Evolutionary conservation across 2,113 vertebrate genomes (phyloP).

Genomic region (Hyperoodon ampullatus): DNA sequence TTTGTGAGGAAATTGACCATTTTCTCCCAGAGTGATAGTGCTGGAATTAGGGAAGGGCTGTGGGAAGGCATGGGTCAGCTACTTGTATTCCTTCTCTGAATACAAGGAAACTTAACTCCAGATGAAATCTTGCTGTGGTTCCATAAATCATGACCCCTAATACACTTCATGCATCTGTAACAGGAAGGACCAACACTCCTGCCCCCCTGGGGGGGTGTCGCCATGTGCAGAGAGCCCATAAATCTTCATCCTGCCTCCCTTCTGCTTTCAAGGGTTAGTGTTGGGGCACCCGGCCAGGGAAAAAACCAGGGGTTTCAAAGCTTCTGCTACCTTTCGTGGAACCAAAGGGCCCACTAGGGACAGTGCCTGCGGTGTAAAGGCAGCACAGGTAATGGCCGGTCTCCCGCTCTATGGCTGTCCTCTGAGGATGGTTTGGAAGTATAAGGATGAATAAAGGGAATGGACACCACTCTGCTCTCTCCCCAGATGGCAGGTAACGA

Average conservation of each 20-base stretch:
- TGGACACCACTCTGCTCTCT: background rate
- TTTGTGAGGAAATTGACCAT: background rate
- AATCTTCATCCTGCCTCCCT: background rate
- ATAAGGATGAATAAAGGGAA: background rate
- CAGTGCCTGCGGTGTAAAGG: background rate
- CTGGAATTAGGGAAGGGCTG: background rate
- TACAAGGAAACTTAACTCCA: conserved; percentile 33
- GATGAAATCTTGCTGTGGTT: background rate
- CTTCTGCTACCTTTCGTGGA: background rate
- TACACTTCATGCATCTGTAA: background rate
- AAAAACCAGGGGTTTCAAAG: background rate
- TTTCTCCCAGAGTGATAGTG: background rate
- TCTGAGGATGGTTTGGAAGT: background rate
- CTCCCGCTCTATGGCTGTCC: background rate
- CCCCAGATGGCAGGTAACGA: background rate
- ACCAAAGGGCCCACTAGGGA: background rate
- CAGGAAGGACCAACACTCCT: background rate
- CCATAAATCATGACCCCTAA: conserved; percentile 9
- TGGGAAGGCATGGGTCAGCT: background rate
- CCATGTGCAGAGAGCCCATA: background rate
- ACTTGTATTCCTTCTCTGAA: background rate
- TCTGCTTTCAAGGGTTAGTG: background rate
- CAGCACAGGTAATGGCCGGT: background rate
- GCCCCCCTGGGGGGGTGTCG: background rate
- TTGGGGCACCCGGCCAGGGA: background rate